Evolutionary conservation across 1,140 invertebrate species (phyloP), one percentile per base, ranked within the genome.

Genomic region (Hyles euphorbiae): DNA sequence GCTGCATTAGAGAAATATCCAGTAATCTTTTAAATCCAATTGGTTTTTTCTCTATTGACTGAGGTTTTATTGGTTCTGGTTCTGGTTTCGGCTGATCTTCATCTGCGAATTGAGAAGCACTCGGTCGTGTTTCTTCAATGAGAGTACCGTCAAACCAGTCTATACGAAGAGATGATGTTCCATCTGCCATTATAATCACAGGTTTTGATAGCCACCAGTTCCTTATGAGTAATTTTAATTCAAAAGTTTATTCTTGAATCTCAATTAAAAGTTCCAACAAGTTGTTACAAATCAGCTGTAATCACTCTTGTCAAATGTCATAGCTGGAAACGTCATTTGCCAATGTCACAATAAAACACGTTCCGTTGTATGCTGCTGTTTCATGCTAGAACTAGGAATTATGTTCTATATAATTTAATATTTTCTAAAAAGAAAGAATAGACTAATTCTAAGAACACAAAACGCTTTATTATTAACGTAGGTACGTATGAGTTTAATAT

Each of bases 91-190:
- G 34, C 50, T 59, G 11, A 6, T 80, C 80, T 71, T 83, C 76
- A 60, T 83, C 76, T 50, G 49, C 65, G 47, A 81, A 74, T 53
- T 63, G 52, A 10, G 72, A 70, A 9, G 50, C 52, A 53, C 60
- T 67, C 45, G 64, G 66, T 58, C 74, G 67, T 11, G 58, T 61
- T 53, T 85, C 74, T 72, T 86, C 81, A 51, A 78, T 78, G 34
- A 83, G 58, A 34, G 79, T 81, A 8, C 85, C 85, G 67, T 88
- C 85, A 61, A 88, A 88, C 85, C 85, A 88, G 59, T 88, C 85
- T 69, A 88, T 88, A 6, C 81, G 72, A 52, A 85, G 58, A 11
- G 81, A 78, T 36, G 68, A 57, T 66, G 64, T 79, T 33, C 47
- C 56, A 33, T 77, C 71, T 60, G 57, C 50, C 69, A 74, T 76